Conservation (phyloP, 1,140 invertebrate genomes). For the Trialeurodes vaporariorum region DNA sequence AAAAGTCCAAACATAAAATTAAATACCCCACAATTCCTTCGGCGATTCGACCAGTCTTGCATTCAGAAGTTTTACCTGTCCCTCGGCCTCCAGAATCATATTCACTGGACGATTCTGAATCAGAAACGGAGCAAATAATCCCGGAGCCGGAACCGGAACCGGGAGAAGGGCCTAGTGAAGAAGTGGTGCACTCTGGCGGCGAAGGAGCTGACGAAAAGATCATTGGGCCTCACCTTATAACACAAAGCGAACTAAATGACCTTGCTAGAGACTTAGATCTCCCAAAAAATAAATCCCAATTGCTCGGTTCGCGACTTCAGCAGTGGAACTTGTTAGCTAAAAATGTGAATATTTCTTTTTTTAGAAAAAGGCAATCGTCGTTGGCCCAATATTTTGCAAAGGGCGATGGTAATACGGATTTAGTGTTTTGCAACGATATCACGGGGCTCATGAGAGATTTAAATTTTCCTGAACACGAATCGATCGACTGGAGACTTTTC, state of each 20-base stretch:
- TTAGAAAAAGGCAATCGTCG: too few species aligned
- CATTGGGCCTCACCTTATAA: not conserved
- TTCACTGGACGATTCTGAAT: not conserved
- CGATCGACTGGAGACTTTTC: constrained; percentile 17
- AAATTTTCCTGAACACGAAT: not conserved
- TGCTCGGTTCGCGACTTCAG: too few species aligned
- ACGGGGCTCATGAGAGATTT: not conserved
- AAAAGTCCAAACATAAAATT: not conserved
- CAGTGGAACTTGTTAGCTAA: too few species aligned
- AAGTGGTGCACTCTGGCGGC: too few species aligned
- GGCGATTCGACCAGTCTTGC: not conserved
- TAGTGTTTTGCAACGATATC: too few species aligned
- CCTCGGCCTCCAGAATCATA: not conserved
- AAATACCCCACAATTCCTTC: not conserved
- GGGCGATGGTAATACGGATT: too few species aligned
- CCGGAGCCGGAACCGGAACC: too few species aligned
- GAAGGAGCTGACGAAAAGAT: not conserved
- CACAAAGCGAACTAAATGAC: not conserved
- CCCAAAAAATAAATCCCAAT: not conserved
- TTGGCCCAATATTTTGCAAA: too few species aligned
- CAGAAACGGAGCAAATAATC: not conserved
- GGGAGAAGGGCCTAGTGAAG: too few species aligned
- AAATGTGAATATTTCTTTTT: too few species aligned
- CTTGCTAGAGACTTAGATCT: not conserved
- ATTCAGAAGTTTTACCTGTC: not conserved